These are phyloP conservation scores for Poeciliopsis retropinna DNA, from an alignment of 2,113 vertebrate species.

Conservation along the genomic window DNA sequence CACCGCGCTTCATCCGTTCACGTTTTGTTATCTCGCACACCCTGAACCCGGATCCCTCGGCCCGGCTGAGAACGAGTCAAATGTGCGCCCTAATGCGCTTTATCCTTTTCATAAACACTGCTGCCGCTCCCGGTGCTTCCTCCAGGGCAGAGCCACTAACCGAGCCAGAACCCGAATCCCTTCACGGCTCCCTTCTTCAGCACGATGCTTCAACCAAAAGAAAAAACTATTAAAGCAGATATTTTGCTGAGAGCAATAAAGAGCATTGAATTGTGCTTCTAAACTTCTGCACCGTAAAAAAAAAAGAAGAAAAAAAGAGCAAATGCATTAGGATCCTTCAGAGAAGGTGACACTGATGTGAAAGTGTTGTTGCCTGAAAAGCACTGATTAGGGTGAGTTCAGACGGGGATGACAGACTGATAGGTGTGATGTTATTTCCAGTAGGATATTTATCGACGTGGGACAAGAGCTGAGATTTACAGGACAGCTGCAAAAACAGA, in stretches of 20 bases:
- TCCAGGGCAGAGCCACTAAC: neutral
- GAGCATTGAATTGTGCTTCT: neutral
- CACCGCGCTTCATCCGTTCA: constrained; percentile 23
- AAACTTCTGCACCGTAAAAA: constrained; percentile 4
- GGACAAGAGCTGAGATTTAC: constrained; percentile 28
- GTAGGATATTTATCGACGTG: constrained; percentile 25
- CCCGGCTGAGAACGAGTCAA: constrained; percentile 23
- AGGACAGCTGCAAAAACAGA: constrained; percentile 53
- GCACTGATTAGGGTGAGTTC: constrained; percentile 29
- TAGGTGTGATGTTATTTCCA: constrained; percentile 28
- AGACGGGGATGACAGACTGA: constrained; percentile 5
- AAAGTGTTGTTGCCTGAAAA: constrained; percentile 13
- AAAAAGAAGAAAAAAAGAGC: too few relatives aligned
- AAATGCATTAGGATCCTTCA: neutral
- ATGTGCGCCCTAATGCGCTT: constrained; percentile 32
- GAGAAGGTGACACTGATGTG: constrained; percentile 3
- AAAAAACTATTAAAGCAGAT: neutral
- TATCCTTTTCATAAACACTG: constrained; percentile 34
- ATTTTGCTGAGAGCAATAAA: neutral
- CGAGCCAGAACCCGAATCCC: neutral
- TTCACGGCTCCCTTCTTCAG: constrained; percentile 12
- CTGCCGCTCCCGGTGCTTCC: neutral
- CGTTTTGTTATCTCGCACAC: constrained; percentile 32
- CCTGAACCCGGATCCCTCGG: constrained; percentile 9
- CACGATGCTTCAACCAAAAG: neutral